These are phyloP conservation scores for Schlechtendalia chinensis DNA, from an alignment of 1,140 invertebrate species.

Conservation along the genomic window DNA sequence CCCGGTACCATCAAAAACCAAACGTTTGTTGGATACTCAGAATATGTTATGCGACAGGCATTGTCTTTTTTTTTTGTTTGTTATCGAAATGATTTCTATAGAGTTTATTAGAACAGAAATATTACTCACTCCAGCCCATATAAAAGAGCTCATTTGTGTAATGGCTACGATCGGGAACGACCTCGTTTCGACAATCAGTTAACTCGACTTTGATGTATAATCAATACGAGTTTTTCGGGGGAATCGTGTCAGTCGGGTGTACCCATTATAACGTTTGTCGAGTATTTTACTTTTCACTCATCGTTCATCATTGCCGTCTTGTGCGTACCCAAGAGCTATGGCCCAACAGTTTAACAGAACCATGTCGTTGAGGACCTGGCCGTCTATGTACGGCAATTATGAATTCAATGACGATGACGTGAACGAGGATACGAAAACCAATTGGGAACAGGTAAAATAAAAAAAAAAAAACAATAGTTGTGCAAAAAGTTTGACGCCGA, in stretches of 20 bases:
- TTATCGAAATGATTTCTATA: too few relatives aligned
- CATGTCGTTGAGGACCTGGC: conserved; percentile 36
- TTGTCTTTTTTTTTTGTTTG: too few relatives aligned
- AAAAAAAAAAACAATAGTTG: not conserved
- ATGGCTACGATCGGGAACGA: not conserved
- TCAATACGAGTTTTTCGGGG: conserved; percentile 1
- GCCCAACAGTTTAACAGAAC: conserved; percentile 43
- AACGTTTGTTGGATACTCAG: too few relatives aligned
- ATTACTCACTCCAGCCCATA: not conserved
- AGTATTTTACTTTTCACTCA: not conserved
- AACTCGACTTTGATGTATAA: conserved; percentile 15
- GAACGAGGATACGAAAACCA: not conserved
- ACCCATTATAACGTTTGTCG: not conserved
- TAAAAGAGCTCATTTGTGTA: not conserved
- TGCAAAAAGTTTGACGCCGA: not conserved
- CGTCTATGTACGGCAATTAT: conserved; percentile 42
- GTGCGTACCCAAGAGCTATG: not conserved
- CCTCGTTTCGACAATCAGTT: conserved; percentile 23
- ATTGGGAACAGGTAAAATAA: conserved; percentile 41
- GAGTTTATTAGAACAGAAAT: not conserved
- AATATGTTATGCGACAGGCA: too few relatives aligned
- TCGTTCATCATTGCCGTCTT: not conserved
- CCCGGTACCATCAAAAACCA: too few relatives aligned
- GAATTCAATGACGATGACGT: conserved; percentile 21
- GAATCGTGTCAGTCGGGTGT: not conserved